Base-by-base conservation (phyloP, 2,113 vertebrate species). In the Terrapene triunguis region DNA sequence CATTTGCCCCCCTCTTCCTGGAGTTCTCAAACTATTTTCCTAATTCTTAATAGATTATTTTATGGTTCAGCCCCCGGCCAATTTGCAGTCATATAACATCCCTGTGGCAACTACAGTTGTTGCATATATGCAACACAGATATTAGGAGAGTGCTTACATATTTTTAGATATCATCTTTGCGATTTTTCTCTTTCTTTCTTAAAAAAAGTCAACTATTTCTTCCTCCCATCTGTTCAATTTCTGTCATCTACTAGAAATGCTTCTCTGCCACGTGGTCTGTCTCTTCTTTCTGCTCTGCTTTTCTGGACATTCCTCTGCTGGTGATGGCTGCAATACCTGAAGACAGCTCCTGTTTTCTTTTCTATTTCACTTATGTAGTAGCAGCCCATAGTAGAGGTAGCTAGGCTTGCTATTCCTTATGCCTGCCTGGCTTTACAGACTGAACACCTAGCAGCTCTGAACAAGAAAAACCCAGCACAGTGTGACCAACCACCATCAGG, bases 381-480 rank as follows among this genome's bases (percentile, higher is more conserved):
- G 21, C 1, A 80, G 35, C 27, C 38, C 48, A 85, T 22, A 29
- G 74, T 44, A 11, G 85, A 25, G 17, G 8, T 59, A 88, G 53
- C 9, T 8, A 79, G 8, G 47, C 13, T 83, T 78, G 16, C 29
- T 59, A 27, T 27, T 82, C 57, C 47, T 27, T 51, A 48, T 65
- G 19, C 65, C 1, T 29, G 6, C 4, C 62, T 57, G 59, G 29
- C 2, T 48, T 91, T 55, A 81, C 1, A 80, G 19, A 88, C 24
- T 38, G 8, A 8, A 79, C 21, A 85, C 1, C 19, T 54, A 42
- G 21, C 2, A 80, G 50, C 2, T 51, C 17, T 11, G n/a, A 59
- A 14, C 7, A 29, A 91, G 76, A 38, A 90, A 89, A 83, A 85
- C 78, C 16, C 35, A 95, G 81, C 16, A 27, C 4, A 57, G 38